These are phyloP conservation scores for Drosophila sturtevanti DNA, from an alignment of 1,140 invertebrate species.

Conservation along the genomic window DNA sequence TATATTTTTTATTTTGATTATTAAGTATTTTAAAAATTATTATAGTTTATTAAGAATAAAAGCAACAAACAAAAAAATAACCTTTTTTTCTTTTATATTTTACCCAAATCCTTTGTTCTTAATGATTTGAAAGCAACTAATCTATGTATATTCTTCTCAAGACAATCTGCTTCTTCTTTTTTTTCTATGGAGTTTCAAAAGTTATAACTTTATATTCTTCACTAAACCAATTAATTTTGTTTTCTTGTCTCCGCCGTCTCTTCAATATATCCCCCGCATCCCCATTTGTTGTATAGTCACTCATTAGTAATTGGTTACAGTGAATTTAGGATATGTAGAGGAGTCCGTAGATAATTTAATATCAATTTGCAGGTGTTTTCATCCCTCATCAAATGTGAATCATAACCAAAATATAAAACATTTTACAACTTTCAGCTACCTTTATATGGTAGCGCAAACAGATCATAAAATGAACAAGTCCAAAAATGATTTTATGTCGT, in stretches of 20 bases:
- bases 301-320: slow-evolving; percentile 44
- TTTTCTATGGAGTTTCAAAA: no score
- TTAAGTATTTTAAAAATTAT: no score
- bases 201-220: no score
- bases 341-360: slow-evolving; percentile 5
- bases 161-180: no score
- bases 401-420: slow-evolving; percentile 32
- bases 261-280: not conserved
- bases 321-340: slow-evolving; percentile 9
- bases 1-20: no score
- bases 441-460: slow-evolving; percentile 50
- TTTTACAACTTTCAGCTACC: slow-evolving; percentile 20
- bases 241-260: not conserved
- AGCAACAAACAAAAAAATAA: no score
- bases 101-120: no score
- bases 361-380: slow-evolving; percentile 53
- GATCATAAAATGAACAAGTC: slow-evolving; percentile 53
- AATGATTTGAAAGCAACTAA: no score
- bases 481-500: slow-evolving; percentile 62
- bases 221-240: not conserved
- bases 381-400: slow-evolving; percentile 42
- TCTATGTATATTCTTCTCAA: no score
- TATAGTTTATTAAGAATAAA: no score
- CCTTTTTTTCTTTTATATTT: no score
- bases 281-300: slow-evolving; percentile 17